Percentiles rank a stretch among this genome's conserved stretches.
These are phyloP conservation scores for Drosophila repleta DNA, from an alignment of 1,140 invertebrate species.

Conservation along the genomic window DNA sequence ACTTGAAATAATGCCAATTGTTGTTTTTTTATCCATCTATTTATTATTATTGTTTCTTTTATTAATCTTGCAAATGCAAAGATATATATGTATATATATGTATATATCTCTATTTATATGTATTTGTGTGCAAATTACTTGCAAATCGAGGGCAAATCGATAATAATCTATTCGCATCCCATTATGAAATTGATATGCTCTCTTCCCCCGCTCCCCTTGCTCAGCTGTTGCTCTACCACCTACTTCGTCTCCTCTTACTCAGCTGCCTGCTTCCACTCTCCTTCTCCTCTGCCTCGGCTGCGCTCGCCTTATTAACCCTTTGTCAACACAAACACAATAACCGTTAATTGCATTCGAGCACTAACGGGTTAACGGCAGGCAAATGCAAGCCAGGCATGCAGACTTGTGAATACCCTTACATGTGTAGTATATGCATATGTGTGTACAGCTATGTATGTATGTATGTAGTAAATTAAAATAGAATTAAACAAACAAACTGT, in stretches of 20 bases:
- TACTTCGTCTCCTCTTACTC: neutral
- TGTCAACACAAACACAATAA: slow-evolving; percentile 32
- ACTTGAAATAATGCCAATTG: slow-evolving; percentile 46
- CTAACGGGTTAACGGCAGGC: slow-evolving; percentile 2
- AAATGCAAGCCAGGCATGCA: neutral
- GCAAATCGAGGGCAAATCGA: slow-evolving; percentile 40
- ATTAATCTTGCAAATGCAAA: slow-evolving; percentile 24
- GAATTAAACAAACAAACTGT: too few relatives aligned
- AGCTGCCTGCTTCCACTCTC: too few relatives aligned
- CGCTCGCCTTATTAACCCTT: slow-evolving; percentile 29
- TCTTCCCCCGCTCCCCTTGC: neutral
- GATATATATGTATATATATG: slow-evolving; percentile 5
- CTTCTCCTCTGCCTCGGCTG: neutral
- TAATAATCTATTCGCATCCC: slow-evolving; percentile 13
- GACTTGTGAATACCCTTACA: neutral
- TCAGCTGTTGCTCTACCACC: neutral
- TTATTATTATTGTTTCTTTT: neutral
- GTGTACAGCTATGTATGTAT: too few relatives aligned
- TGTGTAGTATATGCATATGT: too few relatives aligned
- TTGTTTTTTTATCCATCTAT: slow-evolving; percentile 6
- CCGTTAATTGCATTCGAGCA: slow-evolving; percentile 32
- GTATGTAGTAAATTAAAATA: too few relatives aligned
- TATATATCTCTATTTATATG: slow-evolving; percentile 6
- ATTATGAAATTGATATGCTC: slow-evolving; percentile 12
- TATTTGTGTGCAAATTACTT: slow-evolving; percentile 3